Conservation (phyloP, 2,113 vertebrate species). For the Leucoraja erinaceus region DNA sequence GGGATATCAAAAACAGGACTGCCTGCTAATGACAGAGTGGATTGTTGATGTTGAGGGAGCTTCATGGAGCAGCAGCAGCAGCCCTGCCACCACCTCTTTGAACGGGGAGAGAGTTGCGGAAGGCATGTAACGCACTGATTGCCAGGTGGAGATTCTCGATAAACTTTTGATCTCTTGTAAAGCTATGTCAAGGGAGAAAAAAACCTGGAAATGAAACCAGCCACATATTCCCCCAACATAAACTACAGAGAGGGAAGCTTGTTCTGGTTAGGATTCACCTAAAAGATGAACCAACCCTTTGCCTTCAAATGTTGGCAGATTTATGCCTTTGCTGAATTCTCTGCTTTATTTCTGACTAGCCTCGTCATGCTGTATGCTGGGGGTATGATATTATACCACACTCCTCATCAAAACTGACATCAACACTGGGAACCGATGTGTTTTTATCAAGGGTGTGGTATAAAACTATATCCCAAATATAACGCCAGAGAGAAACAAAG, state of each 20-base stretch:
- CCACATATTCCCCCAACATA: background rate
- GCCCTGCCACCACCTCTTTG: background rate
- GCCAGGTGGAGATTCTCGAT: constrained; percentile 22
- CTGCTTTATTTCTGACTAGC: background rate
- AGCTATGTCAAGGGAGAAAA: background rate
- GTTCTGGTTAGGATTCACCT: background rate
- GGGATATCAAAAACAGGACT: constrained; percentile 13
- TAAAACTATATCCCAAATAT: too few relatives aligned
- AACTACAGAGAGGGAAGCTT: background rate
- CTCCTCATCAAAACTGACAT: background rate
- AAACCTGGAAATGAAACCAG: background rate
- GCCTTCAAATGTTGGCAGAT: background rate
- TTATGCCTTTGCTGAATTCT: background rate
- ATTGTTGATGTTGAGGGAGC: background rate
- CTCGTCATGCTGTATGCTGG: background rate
- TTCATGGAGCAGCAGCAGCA: background rate
- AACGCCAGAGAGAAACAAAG: too few relatives aligned
- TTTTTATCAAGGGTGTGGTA: too few relatives aligned
- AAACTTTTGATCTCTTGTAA: constrained; percentile 19
- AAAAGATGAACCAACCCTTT: background rate
- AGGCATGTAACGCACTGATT: background rate
- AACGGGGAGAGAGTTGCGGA: background rate
- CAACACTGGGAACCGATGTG: background rate
- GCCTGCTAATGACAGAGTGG: background rate
- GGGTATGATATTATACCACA: background rate